Conservation (phyloP, 30 jellyfish, hydroid and myxozoan species). For the Cassiopea xamachana region DNA sequence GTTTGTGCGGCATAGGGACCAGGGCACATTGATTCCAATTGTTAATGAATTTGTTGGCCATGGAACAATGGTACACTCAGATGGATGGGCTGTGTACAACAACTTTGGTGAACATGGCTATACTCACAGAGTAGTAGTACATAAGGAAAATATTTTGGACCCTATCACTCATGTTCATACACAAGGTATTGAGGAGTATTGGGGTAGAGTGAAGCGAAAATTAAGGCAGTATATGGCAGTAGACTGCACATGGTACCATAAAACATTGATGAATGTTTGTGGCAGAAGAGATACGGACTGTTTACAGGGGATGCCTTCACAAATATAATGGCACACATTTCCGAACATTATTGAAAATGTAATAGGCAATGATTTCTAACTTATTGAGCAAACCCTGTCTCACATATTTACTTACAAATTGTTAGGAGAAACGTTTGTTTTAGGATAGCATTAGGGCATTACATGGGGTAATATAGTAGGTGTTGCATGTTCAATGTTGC, state of each 20-base stretch:
- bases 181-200: conserved; percentile 2
- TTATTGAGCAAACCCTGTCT: too few relatives aligned
- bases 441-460: too few relatives aligned
- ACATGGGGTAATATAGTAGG: too few relatives aligned
- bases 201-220: conserved; percentile 24
- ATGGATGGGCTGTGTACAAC: neutral
- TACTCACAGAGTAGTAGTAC: neutral
- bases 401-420: too few relatives aligned
- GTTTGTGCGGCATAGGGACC: neutral
- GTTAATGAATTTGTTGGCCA: neutral
- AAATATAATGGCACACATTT: too few relatives aligned
- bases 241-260: neutral
- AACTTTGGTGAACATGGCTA: neutral
- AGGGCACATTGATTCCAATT: neutral
- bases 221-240: neutral
- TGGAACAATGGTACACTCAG: neutral
- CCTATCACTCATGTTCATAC: conserved; percentile 53
- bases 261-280: neutral
- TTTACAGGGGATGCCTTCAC: too few relatives aligned
- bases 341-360: too few relatives aligned
- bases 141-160: conserved; percentile 19
- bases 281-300: neutral
- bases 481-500: too few relatives aligned
- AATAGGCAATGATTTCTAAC: too few relatives aligned
- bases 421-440: too few relatives aligned